Base-by-base conservation (phyloP, 2,797 vertebrate genomes). In the Phrynocephalus forsythii region DNA sequence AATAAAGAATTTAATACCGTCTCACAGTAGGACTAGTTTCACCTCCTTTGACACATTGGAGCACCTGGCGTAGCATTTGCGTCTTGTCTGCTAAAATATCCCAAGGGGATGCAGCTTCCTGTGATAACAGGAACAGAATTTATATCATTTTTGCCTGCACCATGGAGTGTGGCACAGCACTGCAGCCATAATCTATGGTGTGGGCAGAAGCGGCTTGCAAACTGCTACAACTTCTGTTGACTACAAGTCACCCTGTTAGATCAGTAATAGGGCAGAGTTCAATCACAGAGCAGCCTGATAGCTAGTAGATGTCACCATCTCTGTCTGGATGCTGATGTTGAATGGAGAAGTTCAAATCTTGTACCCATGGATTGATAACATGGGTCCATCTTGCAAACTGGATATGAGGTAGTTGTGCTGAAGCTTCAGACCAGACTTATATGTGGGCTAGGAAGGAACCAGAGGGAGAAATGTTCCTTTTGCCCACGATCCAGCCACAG, bases 1-100 rank as follows among this genome's bases (percentile, higher is more conserved):
- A 95, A 94, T 90, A 22, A 1, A 18, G 75, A 56, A 92, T 94
- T 91, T 95, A 92, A 92, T 88, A 90, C 50, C 18, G 28, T 93
- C 88, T 90, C 69, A 83, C 83, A 85, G 73, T 73, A 90, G 87
- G 76, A 56, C 28, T 93, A 44, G 63, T 84, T 83, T 86, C 56
- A 79, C 91, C 85, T n/a, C 56, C 3, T n/a, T 56, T 87, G 86
- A 93, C 56, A 88, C 30, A 33, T 3, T 5, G 10, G 44, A 1
- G 52, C 84, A 84, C 26, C 48, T 15, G 5, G 26, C 71, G 20
- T 73, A 71, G 10, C 9, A 18, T 92, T 89, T 77, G 72, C 26
- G 48, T 77, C 75, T 85, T 93, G 67, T 48, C 89, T 93, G 85
- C 75, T 88, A 81, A 66, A 85, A 91, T 52, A 20, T 16, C 38